Conservation (phyloP, 2,113 vertebrate genomes). For the Tetraodon nigroviridis region DNA sequence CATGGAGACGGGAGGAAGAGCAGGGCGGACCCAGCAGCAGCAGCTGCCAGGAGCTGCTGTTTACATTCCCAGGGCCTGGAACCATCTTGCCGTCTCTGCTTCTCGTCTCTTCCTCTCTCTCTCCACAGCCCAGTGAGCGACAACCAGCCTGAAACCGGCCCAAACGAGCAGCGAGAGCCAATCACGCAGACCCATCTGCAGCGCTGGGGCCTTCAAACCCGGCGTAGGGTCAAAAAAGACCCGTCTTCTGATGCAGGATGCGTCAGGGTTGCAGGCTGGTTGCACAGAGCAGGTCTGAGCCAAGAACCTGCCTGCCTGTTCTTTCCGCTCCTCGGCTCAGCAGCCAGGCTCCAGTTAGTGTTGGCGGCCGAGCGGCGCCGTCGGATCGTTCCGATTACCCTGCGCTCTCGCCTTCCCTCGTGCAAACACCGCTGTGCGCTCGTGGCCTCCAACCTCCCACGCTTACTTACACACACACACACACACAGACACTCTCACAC, state of each 20-base stretch:
- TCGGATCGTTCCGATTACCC: constrained; percentile 49
- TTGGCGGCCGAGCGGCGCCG: constrained; percentile 51
- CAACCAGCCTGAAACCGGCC: constrained; percentile 32
- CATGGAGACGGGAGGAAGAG: constrained; percentile 1
- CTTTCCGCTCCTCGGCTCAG: too few species aligned
- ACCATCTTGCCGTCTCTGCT: constrained; percentile 25
- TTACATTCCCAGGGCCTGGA: constrained; percentile 46
- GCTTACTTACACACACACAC: too few species aligned
- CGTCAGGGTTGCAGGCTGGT: background rate
- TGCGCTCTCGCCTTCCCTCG: constrained; percentile 31
- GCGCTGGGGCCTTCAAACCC: constrained; percentile 1
- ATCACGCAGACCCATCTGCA: constrained; percentile 24
- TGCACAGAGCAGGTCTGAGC: constrained; percentile 16
- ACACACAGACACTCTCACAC: too few species aligned
- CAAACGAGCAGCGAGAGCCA: constrained; percentile 22
- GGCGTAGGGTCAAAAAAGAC: too few species aligned
- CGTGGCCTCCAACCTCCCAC: constrained; percentile 13
- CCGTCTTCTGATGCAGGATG: too few species aligned
- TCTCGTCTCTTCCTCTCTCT: constrained; percentile 11
- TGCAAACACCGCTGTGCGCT: background rate
- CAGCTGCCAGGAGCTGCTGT: constrained; percentile 39
- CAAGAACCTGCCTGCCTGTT: constrained; percentile 41
- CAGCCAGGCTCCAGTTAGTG: constrained; percentile 69
- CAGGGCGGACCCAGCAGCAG: background rate
- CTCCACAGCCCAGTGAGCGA: constrained; percentile 27